Base-by-base conservation (phyloP, 2,113 vertebrate genomes). In the Seriola aureovittata region DNA sequence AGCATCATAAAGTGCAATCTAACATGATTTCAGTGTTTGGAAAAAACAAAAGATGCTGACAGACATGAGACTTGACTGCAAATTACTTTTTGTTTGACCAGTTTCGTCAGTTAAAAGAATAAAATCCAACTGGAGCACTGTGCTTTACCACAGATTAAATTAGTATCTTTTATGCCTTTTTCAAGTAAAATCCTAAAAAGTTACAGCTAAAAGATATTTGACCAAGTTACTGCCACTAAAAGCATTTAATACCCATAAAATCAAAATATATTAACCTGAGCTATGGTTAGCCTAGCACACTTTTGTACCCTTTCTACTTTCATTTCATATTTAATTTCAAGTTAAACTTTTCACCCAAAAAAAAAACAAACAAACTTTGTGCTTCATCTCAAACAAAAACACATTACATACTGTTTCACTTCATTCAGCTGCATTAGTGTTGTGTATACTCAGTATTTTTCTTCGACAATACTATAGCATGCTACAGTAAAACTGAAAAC, bases 1-100 rank as follows among this genome's bases (percentile, higher is more conserved):
- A 85, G 67, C 86, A 89, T 80, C 72, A 52, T 88, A 93, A 93
- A 93, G 91, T 93, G 89, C 89, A 77, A 85, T 80, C 32, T 38
- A 70, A 71, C 13, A 59, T 55, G n/a, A 67, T 40, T 89, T 76
- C 55, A 88, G 25, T 86, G 52, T 65, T 71, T 12, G 3, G 34
- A 50, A 76, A 81, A 14, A 82, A 80, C 21, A 80, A 72, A 63
- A 57, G 23, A 81, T 72, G 48, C 54, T 55, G 21, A 74, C 10
- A 29, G 42, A 60, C 34, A 57, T 69, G 8, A 66, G 14, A 48
- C 75, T 62, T 64, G 4, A 50, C 72, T 14, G 57, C 50, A 63
- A 54, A 55, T 69, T 25, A 42, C 42, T 80, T 54, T 54, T 23
- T 57, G 1, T 9, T 46, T 7, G 0, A 78, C 19, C 5, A 73